Percentiles rank a stretch among this genome's conserved stretches.
phyloP scores from a whole-genome alignment of 2,113 vertebrate species.

The Rhabdornis inornatus region DNA sequence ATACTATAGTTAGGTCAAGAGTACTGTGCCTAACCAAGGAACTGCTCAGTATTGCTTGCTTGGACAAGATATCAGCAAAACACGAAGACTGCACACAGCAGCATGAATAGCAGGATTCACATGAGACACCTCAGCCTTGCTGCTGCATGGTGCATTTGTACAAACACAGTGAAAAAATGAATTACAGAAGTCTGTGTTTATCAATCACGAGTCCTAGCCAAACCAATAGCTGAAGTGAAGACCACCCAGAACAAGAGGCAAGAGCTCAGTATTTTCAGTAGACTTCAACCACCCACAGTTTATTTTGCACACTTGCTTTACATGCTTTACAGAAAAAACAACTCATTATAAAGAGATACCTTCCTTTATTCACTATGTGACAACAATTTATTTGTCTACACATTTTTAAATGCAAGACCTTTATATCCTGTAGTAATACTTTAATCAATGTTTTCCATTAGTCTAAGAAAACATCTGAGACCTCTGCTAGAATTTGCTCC shows the following conservation, averaged over 20 bases:
- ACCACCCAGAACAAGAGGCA: not conserved
- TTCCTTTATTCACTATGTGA: not conserved
- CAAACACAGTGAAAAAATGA: fast-evolving
- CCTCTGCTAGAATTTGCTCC: not conserved
- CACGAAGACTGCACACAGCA: not conserved
- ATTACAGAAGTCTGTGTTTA: not conserved
- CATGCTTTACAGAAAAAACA: not conserved
- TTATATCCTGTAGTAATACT: not conserved
- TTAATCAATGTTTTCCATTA: conserved; percentile 22
- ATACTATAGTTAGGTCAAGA: not conserved
- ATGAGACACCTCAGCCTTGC: not conserved
- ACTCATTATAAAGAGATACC: not conserved
- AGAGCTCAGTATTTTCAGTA: not conserved
- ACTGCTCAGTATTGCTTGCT: not conserved
- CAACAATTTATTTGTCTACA: not conserved
- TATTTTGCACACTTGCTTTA: not conserved
- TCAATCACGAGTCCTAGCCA: not conserved
- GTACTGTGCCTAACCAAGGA: not conserved
- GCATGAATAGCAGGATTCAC: not conserved
- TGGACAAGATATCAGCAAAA: not conserved
- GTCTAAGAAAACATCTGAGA: not conserved
- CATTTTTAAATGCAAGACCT: not conserved
- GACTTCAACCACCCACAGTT: not conserved
- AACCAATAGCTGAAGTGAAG: not conserved
- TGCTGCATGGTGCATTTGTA: not conserved